Evolutionary conservation across 2,797 vertebrate genomes (phyloP).

Genomic region (Brachyalestes nurse): DNA sequence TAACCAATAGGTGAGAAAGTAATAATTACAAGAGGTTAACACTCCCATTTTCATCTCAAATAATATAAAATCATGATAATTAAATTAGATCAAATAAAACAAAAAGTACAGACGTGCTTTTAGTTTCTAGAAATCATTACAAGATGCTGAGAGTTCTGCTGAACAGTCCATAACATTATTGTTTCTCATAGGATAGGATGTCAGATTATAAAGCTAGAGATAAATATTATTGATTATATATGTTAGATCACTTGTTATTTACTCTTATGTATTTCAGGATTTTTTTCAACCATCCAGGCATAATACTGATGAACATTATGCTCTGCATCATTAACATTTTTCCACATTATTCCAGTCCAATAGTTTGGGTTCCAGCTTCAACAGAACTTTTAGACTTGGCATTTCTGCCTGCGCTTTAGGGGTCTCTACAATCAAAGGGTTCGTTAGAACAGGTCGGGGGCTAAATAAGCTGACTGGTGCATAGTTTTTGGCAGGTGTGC

Average conservation of each 20-base stretch:
- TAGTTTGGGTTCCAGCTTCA: slow-evolving; percentile 22
- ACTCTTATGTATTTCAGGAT: not conserved
- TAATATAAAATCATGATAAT: too few species aligned
- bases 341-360: not conserved
- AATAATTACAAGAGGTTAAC: too few species aligned
- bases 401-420: not conserved
- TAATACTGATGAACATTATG: too few species aligned
- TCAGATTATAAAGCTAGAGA: not conserved
- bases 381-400: slow-evolving; percentile 2
- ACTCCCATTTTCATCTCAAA: too few species aligned
- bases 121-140: too few species aligned
- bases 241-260: not conserved
- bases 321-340: too few species aligned
- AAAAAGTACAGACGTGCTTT: too few species aligned
- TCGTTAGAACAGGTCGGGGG: not conserved
- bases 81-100: too few species aligned
- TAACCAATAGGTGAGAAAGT: too few species aligned
- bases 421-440: not conserved
- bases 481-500: slow-evolving; percentile 14
- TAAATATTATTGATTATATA: not conserved
- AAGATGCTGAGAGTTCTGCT: not conserved
- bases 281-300: not conserved
- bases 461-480: slow-evolving; percentile 6
- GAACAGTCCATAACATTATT: not conserved
- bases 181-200: not conserved